phyloP scores from a whole-genome alignment of 35 echinoderm and acorn worm genomes.

The Apostichopus parvimensis region DNA sequence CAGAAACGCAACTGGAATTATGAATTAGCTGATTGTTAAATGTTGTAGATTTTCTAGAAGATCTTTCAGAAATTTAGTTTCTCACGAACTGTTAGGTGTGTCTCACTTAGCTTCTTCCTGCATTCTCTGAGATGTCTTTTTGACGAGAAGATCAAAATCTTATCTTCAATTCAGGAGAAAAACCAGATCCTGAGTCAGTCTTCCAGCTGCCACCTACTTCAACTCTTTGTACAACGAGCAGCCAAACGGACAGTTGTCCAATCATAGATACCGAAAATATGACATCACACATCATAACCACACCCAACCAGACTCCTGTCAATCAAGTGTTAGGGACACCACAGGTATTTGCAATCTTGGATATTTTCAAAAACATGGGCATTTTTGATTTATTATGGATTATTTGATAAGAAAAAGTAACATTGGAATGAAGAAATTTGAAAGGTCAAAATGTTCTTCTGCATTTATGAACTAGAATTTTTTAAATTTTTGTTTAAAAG shows the following conservation, averaged over 20 bases:
- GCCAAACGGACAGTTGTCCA: slow-evolving; percentile 78
- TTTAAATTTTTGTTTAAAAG: too few species aligned
- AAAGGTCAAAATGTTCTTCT: too few species aligned
- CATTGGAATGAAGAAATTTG: too few species aligned
- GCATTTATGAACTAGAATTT: too few species aligned
- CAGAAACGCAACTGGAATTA: too few species aligned
- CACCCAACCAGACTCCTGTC: slow-evolving; percentile 49
- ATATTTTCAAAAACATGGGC: too few species aligned
- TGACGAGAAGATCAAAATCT: background rate
- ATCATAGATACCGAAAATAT: slow-evolving; percentile 95
- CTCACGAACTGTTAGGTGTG: background rate
- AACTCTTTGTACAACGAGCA: slow-evolving; percentile 48
- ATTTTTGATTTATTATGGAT: background rate
- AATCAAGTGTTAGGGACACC: slow-evolving; percentile 69
- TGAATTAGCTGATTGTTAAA: too few species aligned
- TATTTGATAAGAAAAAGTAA: too few species aligned
- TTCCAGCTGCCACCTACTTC: slow-evolving; percentile 81
- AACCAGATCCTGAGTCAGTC: slow-evolving; percentile 87
- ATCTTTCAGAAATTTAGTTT: background rate
- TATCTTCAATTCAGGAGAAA: slow-evolving; percentile 72
- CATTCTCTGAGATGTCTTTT: background rate
- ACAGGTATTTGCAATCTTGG: slow-evolving; percentile 58
- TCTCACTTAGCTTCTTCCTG: background rate
- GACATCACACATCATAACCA: slow-evolving; percentile 53
- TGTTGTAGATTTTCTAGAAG: too few species aligned